Evolutionary conservation across 35 echinoderm and acorn worm genomes (phyloP), one percentile per base, ranked within the genome.

Genomic region (Ophioderma brevispina): DNA sequence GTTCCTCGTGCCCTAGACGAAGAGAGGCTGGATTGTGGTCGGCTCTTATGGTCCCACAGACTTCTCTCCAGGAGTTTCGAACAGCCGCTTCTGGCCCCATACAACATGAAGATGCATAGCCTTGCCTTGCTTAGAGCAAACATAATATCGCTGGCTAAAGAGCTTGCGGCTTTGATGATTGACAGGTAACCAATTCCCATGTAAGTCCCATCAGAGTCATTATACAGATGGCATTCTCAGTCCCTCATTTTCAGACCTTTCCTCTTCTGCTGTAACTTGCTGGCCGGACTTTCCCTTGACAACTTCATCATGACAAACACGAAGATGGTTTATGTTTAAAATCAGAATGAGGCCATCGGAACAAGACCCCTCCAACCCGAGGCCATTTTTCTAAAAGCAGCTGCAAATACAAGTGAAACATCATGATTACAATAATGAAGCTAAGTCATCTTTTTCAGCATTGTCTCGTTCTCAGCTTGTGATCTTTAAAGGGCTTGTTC

Each of bases 41-140:
- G 59, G 15, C 10, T 70, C 28, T 70, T 18, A 70, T 70, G 2
- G 59, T 70, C 10, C 76, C 38, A 36, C 59, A 87, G 37, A 40
- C 37, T 5, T n/a, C 31, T 17, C 75, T 36, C 85, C 85, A 87
- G 3, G 6, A 21, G 23, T 76, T 31, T 15, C 85, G 85, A 11
- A 87, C 40, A 17, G 77, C 64, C 10, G 85, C 64, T 37, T 87
- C 25, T 76, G 85, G 1, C 77, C 70, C 85, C 77, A 36, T 87
- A 87, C 0, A 77, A 38, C 85, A 87, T 87, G 36, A 87, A 87
- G 23, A 87, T 87, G 50, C 76, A 39, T 87, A 87, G 2, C 85
- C 85, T 39, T 87, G 85, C 39, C 77, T 38, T 42, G 85, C 76
- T 37, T 87, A 78, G 19, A 87, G 85, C 28, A 87, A 38, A 39